These are phyloP conservation scores for Corythornis madagascariensis DNA, from an alignment of 2,113 vertebrate species.

Conservation along the genomic window DNA sequence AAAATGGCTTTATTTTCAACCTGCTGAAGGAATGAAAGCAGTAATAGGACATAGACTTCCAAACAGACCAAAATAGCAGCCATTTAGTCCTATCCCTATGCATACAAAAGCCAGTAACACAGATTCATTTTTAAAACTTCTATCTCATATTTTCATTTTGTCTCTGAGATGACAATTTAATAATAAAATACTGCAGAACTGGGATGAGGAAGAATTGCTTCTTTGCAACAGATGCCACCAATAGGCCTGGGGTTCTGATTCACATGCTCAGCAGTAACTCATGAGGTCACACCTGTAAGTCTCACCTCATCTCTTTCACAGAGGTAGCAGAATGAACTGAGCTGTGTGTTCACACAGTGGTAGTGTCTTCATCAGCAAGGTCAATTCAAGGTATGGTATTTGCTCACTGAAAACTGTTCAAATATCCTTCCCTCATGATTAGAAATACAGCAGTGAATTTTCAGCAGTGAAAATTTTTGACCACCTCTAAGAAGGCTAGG, in stretches of 20 bases:
- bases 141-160: conserved; percentile 20
- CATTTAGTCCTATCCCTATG: background rate
- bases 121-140: conserved; percentile 23
- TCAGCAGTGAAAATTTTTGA: background rate
- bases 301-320: conserved; percentile 24
- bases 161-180: background rate
- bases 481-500: background rate
- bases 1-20: conserved; percentile 20
- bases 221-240: conserved; percentile 43
- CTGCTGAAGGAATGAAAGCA: background rate
- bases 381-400: background rate
- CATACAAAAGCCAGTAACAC: background rate
- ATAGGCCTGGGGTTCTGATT: background rate
- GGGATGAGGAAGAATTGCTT: conserved; percentile 4
- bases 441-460: background rate
- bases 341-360: background rate
- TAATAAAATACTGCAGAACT: background rate
- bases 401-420: background rate
- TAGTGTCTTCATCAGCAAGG: background rate
- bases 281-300: background rate
- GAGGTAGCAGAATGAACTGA: background rate
- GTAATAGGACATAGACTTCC: background rate
- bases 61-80: background rate
- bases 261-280: background rate
- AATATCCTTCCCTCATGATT: background rate